Evolutionary conservation across 2,113 vertebrate genomes (phyloP).

Genomic region (Eidolon helvum): DNA sequence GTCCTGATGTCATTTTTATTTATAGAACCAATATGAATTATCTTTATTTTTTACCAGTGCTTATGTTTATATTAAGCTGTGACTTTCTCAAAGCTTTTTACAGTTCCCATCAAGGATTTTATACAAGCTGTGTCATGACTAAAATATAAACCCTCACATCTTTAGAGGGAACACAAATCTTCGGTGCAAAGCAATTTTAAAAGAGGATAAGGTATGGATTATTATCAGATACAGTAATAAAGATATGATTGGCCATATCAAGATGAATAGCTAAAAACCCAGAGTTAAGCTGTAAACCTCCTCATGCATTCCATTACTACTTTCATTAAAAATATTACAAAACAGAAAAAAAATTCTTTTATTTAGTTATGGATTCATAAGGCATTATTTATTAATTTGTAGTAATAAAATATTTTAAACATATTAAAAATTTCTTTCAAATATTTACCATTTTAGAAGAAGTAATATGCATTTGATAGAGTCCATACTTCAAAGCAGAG

Average conservation of each 20-base stretch:
- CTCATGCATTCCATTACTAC: neutral
- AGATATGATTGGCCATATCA: neutral
- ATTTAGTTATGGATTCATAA: neutral
- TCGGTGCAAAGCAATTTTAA: neutral
- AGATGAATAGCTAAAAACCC: neutral
- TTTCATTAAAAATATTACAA: neutral
- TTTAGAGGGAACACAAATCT: neutral
- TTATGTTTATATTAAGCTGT: neutral
- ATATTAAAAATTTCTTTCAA: conserved; percentile 10
- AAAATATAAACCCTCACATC: neutral
- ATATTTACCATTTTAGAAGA: neutral
- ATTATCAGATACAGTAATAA: neutral
- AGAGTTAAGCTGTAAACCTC: neutral
- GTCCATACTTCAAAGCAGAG: neutral
- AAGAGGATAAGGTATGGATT: neutral
- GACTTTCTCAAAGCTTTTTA: neutral
- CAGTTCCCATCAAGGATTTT: neutral
- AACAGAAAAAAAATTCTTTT: neutral
- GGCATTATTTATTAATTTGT: neutral
- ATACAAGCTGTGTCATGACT: neutral
- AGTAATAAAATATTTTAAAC: neutral
- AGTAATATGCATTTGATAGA: neutral
- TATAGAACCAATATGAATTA: neutral
- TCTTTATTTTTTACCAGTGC: neutral
- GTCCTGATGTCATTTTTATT: neutral